Percentiles rank a stretch among this genome's conserved stretches.
phyloP scores from a whole-genome alignment of 2,888 invertebrate species.

The Ornithoptera alexandrae region DNA sequence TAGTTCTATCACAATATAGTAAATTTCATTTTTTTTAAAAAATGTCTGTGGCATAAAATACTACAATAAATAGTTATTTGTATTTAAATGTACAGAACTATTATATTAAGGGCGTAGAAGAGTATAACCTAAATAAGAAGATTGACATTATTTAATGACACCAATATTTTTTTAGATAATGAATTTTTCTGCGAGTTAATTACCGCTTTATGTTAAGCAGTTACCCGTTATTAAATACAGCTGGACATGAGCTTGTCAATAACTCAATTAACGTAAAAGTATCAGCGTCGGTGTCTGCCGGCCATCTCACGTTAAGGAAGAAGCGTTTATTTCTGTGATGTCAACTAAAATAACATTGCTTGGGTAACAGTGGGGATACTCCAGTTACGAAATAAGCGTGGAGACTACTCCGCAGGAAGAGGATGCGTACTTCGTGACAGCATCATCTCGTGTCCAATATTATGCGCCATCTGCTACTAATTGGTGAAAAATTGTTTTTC shows the following conservation, averaged over 20 bases:
- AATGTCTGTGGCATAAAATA: no score
- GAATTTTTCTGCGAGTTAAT: background rate
- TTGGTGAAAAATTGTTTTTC: conserved; percentile 25
- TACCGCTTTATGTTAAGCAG: background rate
- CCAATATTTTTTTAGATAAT: background rate
- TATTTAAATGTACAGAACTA: no score
- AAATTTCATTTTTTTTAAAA: no score
- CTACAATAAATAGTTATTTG: no score
- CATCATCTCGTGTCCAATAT: conserved; percentile 32
- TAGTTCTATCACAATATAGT: no score
- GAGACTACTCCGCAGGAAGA: conserved; percentile 61
- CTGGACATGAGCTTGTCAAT: conserved; percentile 70
- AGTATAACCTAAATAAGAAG: no score
- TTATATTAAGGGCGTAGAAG: no score
- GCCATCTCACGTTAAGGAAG: conserved; percentile 63
- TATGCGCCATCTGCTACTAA: conserved; percentile 24
- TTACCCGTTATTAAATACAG: conserved; percentile 52
- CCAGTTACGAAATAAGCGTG: conserved; percentile 63
- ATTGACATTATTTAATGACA: background rate
- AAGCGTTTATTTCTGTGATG: conserved; percentile 76
- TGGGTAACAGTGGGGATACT: conserved; percentile 54
- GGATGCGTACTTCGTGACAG: conserved; percentile 57
- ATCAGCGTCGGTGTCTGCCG: conserved; percentile 72
- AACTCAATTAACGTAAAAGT: conserved; percentile 76
- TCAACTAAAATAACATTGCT: conserved; percentile 74